Percentiles rank a stretch among this genome's conserved stretches.
Evolutionary conservation across 2,113 vertebrate genomes (phyloP).

Genomic region (Typhlomys cinereus): DNA sequence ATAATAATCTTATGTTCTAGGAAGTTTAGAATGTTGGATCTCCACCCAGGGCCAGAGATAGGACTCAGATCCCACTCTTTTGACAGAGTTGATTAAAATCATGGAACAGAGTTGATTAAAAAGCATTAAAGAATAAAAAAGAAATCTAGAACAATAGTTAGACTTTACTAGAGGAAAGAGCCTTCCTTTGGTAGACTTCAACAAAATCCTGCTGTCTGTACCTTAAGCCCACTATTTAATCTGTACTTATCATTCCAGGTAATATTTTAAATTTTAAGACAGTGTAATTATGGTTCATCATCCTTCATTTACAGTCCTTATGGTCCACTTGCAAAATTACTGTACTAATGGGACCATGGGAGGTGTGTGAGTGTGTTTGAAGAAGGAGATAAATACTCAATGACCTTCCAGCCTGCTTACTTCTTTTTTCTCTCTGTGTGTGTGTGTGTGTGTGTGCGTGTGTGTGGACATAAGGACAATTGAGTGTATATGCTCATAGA

Average conservation of each 20-base stretch:
- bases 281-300: fast-evolving
- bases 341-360: not conserved
- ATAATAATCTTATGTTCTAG: not conserved
- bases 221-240: not conserved
- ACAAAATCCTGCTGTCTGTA: not conserved
- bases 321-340: not conserved
- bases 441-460: too few relatives aligned
- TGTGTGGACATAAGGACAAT: too few relatives aligned
- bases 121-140: not conserved
- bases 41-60: not conserved
- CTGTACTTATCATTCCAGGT: not conserved
- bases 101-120: not conserved
- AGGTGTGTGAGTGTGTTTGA: not conserved
- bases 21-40: not conserved
- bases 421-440: too few relatives aligned
- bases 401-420: not conserved
- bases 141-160: not conserved
- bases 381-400: not conserved
- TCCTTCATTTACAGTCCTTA: not conserved
- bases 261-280: not conserved
- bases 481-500: too few relatives aligned
- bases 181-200: not conserved
- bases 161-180: not conserved
- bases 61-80: not conserved
- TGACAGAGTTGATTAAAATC: not conserved